Conservation (phyloP, 1,140 invertebrate species). For the Cepaea nemoralis region DNA sequence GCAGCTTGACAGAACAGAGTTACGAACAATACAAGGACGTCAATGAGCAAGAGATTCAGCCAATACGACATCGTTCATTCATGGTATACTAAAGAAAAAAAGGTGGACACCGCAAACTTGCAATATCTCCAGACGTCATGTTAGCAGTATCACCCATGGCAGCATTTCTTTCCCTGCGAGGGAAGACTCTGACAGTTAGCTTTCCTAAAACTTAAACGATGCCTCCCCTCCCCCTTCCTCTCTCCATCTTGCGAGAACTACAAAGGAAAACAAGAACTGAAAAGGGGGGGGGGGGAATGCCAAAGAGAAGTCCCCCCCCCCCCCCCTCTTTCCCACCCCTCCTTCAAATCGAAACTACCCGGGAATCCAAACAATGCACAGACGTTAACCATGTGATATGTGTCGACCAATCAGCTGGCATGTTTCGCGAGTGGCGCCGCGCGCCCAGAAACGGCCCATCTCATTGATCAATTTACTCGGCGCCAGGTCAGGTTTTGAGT, state of each 20-base stretch:
- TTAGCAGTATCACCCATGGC: neutral
- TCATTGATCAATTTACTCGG: conserved; percentile 17
- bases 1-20: too few relatives aligned
- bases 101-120: too few relatives aligned
- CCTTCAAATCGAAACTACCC: neutral
- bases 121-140: neutral
- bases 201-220: neutral
- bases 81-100: too few relatives aligned
- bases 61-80: too few relatives aligned
- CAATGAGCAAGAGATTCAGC: too few relatives aligned
- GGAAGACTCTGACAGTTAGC: neutral
- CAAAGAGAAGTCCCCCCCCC: too few relatives aligned
- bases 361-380: conserved; percentile 12
- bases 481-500: neutral
- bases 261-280: conserved; percentile 1
- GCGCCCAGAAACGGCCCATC: conserved; percentile 2
- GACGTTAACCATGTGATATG: conserved; percentile 12
- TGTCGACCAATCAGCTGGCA: conserved; percentile 10
- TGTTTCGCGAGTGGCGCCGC: neutral
- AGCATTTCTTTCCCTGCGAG: neutral
- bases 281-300: neutral
- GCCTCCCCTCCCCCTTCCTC: neutral
- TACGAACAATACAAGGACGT: too few relatives aligned
- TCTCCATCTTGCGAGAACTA: neutral
- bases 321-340: too few relatives aligned